Evolutionary conservation across 1,140 invertebrate species (phyloP).

Genomic region (Nylanderia fulva): DNA sequence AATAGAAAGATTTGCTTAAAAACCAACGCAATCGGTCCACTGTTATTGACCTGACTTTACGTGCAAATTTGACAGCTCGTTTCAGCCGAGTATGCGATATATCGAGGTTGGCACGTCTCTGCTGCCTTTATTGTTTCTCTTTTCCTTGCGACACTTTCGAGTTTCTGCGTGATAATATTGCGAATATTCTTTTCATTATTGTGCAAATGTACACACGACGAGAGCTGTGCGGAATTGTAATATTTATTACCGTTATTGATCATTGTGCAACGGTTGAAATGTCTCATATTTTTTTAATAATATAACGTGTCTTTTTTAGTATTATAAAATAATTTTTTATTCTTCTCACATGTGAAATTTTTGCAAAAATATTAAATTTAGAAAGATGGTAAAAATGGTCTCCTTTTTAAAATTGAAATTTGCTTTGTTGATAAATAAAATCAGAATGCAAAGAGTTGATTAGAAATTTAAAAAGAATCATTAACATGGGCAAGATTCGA

Average conservation of each 20-base stretch:
- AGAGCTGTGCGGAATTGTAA: background rate
- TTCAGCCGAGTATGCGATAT: background rate
- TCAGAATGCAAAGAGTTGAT: background rate
- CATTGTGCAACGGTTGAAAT: background rate
- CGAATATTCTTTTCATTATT: conserved; percentile 4
- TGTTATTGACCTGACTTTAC: background rate
- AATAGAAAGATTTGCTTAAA: background rate
- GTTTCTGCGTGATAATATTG: background rate
- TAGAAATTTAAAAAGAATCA: conserved; percentile 8
- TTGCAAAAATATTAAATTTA: background rate
- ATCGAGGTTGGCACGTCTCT: background rate
- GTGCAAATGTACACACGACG: conserved; percentile 26
- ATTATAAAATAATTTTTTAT: background rate
- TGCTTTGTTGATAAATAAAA: background rate
- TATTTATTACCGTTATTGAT: conserved; percentile 16
- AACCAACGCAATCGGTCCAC: background rate
- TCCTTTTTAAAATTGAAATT: background rate
- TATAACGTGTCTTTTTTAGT: background rate
- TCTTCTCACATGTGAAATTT: background rate
- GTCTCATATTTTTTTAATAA: background rate
- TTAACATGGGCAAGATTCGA: conserved; percentile 1
- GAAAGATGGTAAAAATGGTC: background rate
- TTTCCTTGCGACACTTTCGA: background rate
- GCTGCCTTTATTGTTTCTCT: conserved; percentile 34
- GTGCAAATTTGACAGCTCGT: background rate